Base-by-base conservation (phyloP, 2,888 invertebrate species). In the Zygothrica quintamaculata region DNA sequence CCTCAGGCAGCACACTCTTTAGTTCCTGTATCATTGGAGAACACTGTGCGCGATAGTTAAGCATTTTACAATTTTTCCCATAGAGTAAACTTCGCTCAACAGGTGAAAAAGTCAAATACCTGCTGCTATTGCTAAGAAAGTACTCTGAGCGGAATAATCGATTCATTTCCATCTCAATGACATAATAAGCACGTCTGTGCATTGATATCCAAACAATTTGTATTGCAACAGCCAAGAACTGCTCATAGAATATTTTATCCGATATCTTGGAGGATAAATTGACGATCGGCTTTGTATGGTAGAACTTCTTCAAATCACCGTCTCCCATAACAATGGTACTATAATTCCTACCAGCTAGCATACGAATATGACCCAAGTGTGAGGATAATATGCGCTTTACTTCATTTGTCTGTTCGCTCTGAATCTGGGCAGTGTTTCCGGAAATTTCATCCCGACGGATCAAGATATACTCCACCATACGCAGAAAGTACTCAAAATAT, bases 81-180 rank as follows among this genome's bases (percentile, higher is more conserved):
- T 81, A 88, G 1, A 90, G 67, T 18, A 89, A 55, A 44, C 80
- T 75, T 7, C 81, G 58, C 51, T 90, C 89, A 1, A 77, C 56
- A 0, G 44, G 57, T 1, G 69, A 68, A 40, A 89, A 89, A 2
- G 61, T 31, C 2, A 85, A 55, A 1, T 65, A 53, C n/a, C 85
- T 75, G 4, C 71, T 75, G 0, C 74, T 76, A 0, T 60, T 71
- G 40, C 84, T 58, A 36, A 82, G 84, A 48, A 89, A 90, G 58
- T 90, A 88, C 18, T 88, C 84, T 3, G 90, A 89, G 1, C 90
- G 81, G 65, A 90, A 89, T 1, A 90, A 73, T 5, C 90, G 82
- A 69, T 84, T 84, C 50, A 90, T 87, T 78, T 90, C 90, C 66
- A 65, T 48, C 42, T 89, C 87, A 33, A 90, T 88, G 8, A 87